phyloP scores from a whole-genome alignment of 2,888 invertebrate species.

The Hirtodrosophila confusa region DNA sequence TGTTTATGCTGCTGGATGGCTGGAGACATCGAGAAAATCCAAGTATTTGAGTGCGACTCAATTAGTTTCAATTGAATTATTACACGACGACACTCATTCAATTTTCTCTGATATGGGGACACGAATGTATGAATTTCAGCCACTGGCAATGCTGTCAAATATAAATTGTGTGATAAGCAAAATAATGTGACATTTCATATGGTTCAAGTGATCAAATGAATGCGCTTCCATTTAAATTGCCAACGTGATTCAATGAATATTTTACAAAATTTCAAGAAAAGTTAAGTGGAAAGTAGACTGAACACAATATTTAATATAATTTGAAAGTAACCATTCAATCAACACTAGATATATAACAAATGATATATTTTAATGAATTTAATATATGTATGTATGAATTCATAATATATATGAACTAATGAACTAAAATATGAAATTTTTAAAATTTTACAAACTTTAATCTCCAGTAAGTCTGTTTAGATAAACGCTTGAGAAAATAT shows the following conservation, averaged over 20 bases:
- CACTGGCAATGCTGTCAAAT: slow-evolving; percentile 45
- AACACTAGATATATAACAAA: no score
- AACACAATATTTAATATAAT: no score
- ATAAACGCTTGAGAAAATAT: no score
- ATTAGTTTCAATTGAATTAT: slow-evolving; percentile 78
- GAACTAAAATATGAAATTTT: no score
- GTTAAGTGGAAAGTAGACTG: not conserved
- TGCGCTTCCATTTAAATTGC: slow-evolving; percentile 19
- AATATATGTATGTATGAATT: no score
- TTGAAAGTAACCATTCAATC: no score
- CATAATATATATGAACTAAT: no score
- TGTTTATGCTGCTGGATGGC: slow-evolving; percentile 27
- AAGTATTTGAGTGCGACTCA: slow-evolving; percentile 71
- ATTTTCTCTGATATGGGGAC: slow-evolving; percentile 52
- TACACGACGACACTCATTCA: slow-evolving; percentile 78
- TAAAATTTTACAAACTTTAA: no score
- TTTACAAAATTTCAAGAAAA: no score
- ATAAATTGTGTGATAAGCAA: slow-evolving; percentile 57
- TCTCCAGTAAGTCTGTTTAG: no score
- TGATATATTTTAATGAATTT: no score
- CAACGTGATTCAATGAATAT: no score
- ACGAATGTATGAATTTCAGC: slow-evolving; percentile 37
- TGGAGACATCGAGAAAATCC: slow-evolving; percentile 63
- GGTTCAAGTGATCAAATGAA: slow-evolving; percentile 19
- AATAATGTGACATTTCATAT: slow-evolving; percentile 35